Base-by-base conservation (phyloP, 2,797 vertebrate genomes). In the Parauchenoglanis ngamensis region DNA sequence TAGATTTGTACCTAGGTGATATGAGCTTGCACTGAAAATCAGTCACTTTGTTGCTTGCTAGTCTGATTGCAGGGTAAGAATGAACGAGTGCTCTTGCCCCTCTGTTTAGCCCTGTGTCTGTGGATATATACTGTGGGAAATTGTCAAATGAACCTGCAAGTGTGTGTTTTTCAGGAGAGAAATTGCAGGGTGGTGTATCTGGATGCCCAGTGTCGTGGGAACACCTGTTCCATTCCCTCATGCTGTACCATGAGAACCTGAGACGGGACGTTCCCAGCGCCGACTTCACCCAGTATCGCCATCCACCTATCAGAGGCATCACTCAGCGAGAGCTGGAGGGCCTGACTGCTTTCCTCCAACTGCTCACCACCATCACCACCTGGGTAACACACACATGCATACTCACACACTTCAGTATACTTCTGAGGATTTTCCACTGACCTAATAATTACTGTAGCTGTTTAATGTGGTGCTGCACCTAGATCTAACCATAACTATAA, bases 191-290 rank as follows among this genome's bases (percentile, higher is more conserved):
- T 89, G 95, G 94, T 31, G 96, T 97, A 28, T 94, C 96, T 0
- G 97, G 98, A 86, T 98, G 97, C 90, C 96, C 98, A 1, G 98
- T 99, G 86, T 99, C 98, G 15, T 99, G 98, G 98, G 98, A 99
- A 84, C 98, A 99, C 93, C 98, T 99, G 86, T 99, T 99, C 91
- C 98, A 99, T 90, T 99, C 98, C 0, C 95, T 99, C 35, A 97
- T 99, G 97, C 95, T 99, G 12, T 99, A 99, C 92, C 97, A 99
- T 0, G 98, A 99, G 87, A 98, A 98, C 92, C 95, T 99, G 91
- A 96, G 98, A 54, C 95, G 97, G 82, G 98, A 99, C 90, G 92
- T 99, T 63, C 98, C 98, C 1, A 99, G 97, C 87, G 95, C 96
- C 1, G 97, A 99, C 49, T 95, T 96, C 0, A 93, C 97, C 5